Evolutionary conservation across 2,113 vertebrate species (phyloP), one percentile per base, ranked within the genome.

Genomic region (Ciconia maguari): DNA sequence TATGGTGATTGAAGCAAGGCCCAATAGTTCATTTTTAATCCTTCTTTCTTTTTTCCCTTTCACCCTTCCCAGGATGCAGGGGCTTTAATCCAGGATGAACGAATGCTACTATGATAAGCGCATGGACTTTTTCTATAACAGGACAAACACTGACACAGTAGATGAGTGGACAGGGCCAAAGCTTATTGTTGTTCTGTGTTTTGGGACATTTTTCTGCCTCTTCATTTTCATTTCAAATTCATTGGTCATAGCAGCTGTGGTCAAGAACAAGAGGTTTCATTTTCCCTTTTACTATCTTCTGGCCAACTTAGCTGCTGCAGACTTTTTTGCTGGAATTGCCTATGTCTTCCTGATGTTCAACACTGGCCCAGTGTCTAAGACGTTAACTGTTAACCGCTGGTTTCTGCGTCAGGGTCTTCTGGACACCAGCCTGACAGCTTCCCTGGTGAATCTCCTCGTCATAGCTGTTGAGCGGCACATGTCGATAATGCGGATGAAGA

Each of bases 301-400:
- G 48, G 98, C 99, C 95, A 99, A 99, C 62, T 98, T 99, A 3
- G 99, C 99, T 4, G 99, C 99, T 49, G 99, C 99, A 3, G 99
- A 99, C 96, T 99, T 99, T 95, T 99, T 99, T 76, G 99, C 99
- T 13, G 99, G 99, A 18, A 99, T 99, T 34, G 99, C 99, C 5
- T 99, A 99, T 5, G 98, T 99, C 17, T 99, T 99, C 97, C 97
- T 99, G 94, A 99, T 99, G 99, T 99, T 99, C 93, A 98, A 99
- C 96, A 99, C 99, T 0, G 99, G 99, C 6, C 97, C 97, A 0
- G 98, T 98, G 81, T 99, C 99, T 0, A 98, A 97, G 85, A 98
- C 96, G 0, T 89, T 99, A 60, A 99, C 99, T 0, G 99, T 99
- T 10, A 98, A 98, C 58, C 97, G 85, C 80, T 99, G 99, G 98